A percentile compares a stretch with the other conserved stretches of the same genome.
Conservation (phyloP, 2,113 vertebrate species). For the Stictonetta naevosa region DNA sequence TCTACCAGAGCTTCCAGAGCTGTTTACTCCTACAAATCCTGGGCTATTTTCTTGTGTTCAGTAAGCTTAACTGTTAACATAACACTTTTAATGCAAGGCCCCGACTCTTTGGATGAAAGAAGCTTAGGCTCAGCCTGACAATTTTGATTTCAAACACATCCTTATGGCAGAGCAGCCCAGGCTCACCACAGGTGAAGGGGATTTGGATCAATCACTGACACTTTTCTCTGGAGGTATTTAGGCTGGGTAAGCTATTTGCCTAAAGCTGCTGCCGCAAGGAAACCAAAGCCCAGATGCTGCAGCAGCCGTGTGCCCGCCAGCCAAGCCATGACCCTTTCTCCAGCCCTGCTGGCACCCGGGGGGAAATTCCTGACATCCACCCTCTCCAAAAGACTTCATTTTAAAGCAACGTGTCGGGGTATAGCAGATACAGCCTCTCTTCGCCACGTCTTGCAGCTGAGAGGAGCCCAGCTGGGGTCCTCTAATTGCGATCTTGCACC, state of each 20-base stretch:
- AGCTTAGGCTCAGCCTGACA: background rate
- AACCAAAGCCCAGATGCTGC: background rate
- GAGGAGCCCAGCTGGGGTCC: background rate
- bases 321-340: background rate
- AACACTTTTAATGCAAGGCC: background rate
- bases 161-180: background rate
- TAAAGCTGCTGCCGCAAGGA: background rate
- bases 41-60: background rate
- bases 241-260: background rate
- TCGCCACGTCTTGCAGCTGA: accelerated
- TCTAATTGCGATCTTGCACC: background rate
- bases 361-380: background rate
- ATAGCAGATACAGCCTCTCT: background rate
- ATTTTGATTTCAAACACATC: background rate
- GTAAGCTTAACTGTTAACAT: background rate
- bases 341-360: accelerated
- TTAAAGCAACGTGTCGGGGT: background rate
- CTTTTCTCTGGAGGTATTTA: background rate
- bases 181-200: background rate
- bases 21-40: background rate
- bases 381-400: background rate
- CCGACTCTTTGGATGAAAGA: background rate
- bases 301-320: too few species aligned
- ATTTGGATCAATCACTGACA: background rate
- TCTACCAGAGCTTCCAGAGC: background rate